Base-by-base conservation (phyloP, 2,113 vertebrate species). In the Dasyurus viverrinus region DNA sequence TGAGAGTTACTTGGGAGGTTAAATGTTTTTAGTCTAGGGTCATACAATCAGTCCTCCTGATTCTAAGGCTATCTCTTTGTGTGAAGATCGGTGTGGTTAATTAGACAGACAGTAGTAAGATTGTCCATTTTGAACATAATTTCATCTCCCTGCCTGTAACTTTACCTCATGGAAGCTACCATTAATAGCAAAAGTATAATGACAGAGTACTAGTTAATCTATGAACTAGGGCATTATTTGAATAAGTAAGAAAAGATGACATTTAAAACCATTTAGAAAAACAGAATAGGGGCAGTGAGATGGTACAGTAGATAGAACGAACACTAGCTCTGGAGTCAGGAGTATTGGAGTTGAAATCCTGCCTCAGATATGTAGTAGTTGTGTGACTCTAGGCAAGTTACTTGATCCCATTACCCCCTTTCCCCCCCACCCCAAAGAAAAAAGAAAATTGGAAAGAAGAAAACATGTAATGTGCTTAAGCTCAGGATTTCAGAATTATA, bases 51-150 rank as follows among this genome's bases (percentile, higher is more conserved):
- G 30, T n/a, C 36, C 36, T 76, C 68, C 68, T 76, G 36, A 76
- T 27, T 54, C 16, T 30, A 30, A 68, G 60, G 60, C 60, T 27
- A 36, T 1, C 26, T 57, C 36, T 76, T 36, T 76, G 30, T n/a
- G n/a, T n/a, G n/a, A n/a, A n/a, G n/a, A n/a, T n/a, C n/a, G n/a
- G n/a, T n/a, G n/a, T n/a, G n/a, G n/a, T n/a, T n/a, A n/a, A n/a
- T n/a, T n/a, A n/a, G n/a, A n/a, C 11, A 95, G 91, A 94, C 89
- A 96, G 84, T 30, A 93, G 19, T 47, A 93, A 96, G 97, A 93
- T 10, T 46, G 89, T 76, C 53, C 46, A 42, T 92, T 95, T 93
- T 95, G 91, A 95, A 92, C 89, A 91, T 93, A 53, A 94, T 0
- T 9, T 89, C 47, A 93, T 94, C 89, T 92, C 26, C 36, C 92